Evolutionary conservation across 2,888 invertebrate genomes (phyloP).

Genomic region (Rhagophthalmus giganteus): DNA sequence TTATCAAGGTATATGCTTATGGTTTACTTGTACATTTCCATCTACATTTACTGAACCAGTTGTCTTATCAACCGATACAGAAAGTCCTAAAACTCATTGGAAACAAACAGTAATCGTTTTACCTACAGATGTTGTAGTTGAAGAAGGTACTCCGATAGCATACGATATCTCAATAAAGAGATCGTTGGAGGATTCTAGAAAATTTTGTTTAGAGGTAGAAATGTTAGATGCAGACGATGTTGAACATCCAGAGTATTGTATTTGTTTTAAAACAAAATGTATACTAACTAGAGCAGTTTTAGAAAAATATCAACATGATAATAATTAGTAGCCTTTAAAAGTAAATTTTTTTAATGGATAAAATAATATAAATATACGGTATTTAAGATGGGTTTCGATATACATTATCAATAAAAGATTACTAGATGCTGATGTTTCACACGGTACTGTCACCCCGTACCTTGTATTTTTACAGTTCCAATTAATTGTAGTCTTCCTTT

Average conservation of each 20-base stretch:
- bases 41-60: constrained; percentile 51
- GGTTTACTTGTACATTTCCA: constrained; percentile 81
- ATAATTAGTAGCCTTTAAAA: too few relatives aligned
- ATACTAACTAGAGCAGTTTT: constrained; percentile 69
- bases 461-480: too few relatives aligned
- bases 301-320: constrained; percentile 54
- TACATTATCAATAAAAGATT: too few relatives aligned
- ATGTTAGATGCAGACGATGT: constrained; percentile 69
- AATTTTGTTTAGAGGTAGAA: constrained; percentile 71
- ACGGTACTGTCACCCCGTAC: too few relatives aligned
- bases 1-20: constrained; percentile 76
- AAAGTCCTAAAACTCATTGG: constrained; percentile 67
- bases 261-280: constrained; percentile 77
- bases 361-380: too few relatives aligned
- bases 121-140: constrained; percentile 65
- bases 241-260: constrained; percentile 78
- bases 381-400: too few relatives aligned
- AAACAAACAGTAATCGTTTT: constrained; percentile 76
- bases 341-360: too few relatives aligned
- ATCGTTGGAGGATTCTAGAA: constrained; percentile 57
- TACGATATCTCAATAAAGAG: constrained; percentile 67
- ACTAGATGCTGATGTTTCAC: too few relatives aligned
- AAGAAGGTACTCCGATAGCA: constrained; percentile 66
- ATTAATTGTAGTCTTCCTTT: too few relatives aligned
- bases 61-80: constrained; percentile 63